phyloP scores from a whole-genome alignment of 2,888 invertebrate species.

The Synanthedon myopaeformis region DNA sequence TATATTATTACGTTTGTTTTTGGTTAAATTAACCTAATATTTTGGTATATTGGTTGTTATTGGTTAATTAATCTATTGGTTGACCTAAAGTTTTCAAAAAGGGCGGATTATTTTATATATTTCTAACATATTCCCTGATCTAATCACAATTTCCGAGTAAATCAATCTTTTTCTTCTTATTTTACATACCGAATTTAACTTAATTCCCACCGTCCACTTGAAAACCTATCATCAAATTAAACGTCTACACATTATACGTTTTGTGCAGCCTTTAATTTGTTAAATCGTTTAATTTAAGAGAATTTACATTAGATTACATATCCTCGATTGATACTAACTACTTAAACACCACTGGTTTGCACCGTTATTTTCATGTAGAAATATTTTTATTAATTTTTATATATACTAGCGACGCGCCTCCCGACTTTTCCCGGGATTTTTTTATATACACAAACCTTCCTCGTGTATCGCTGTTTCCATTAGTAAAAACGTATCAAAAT shows the following conservation, averaged over 20 bases:
- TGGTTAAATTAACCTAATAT: too few relatives aligned
- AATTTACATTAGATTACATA: conserved; percentile 31
- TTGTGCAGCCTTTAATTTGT: conserved; percentile 51
- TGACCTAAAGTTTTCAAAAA: too few relatives aligned
- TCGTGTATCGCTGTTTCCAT: too few relatives aligned
- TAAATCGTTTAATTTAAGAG: conserved; percentile 49
- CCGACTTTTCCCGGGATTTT: too few relatives aligned
- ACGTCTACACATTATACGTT: conserved; percentile 60
- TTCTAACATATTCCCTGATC: too few relatives aligned
- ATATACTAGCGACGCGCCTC: background rate
- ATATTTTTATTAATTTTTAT: background rate
- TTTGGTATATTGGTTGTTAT: too few relatives aligned
- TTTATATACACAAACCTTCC: too few relatives aligned
- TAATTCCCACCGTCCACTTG: conserved; percentile 40
- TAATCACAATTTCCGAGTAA: conserved; percentile 37
- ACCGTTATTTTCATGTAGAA: background rate
- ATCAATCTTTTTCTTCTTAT: conserved; percentile 17
- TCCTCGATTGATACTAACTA: conserved; percentile 3
- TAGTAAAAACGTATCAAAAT: too few relatives aligned
- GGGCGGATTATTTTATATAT: too few relatives aligned
- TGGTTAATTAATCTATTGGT: too few relatives aligned
- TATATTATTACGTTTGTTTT: too few relatives aligned
- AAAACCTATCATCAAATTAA: conserved; percentile 58
- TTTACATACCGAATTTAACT: conserved; percentile 54
- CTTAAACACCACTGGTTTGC: background rate